Evolutionary conservation across 2,113 vertebrate genomes (phyloP).

Genomic region (Coryphaenoides rupestris): DNA sequence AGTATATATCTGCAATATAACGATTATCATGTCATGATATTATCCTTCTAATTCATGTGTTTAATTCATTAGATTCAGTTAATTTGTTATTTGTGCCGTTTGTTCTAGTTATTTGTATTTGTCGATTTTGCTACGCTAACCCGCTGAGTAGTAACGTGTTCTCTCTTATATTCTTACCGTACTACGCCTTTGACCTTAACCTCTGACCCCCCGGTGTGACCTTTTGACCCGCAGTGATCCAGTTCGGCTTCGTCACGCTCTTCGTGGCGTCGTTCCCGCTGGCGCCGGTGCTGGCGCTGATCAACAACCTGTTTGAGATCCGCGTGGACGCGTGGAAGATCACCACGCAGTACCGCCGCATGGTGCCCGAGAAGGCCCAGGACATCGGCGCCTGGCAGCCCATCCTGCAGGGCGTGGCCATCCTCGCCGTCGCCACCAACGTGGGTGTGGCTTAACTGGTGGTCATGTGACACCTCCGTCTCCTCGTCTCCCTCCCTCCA

Average conservation of each 20-base stretch:
- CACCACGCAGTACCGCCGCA: conserved; percentile 87
- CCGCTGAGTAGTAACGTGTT: too few species aligned
- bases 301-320: conserved; percentile 92
- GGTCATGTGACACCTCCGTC: too few species aligned
- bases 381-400: conserved; percentile 93
- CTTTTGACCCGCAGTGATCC: conserved; percentile 77
- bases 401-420: conserved; percentile 88
- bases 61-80: too few species aligned
- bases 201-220: too few species aligned
- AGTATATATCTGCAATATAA: too few species aligned
- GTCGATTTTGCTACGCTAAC: too few species aligned
- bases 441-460: conserved; percentile 68
- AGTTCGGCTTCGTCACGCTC: conserved; percentile 94
- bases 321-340: conserved; percentile 91
- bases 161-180: neutral
- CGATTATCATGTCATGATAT: too few species aligned
- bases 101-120: too few species aligned
- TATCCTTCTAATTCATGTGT: too few species aligned
- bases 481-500: too few species aligned
- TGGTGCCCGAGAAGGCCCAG: conserved; percentile 85
- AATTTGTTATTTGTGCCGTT: too few species aligned
- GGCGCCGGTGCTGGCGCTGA: conserved; percentile 87
- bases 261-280: conserved; percentile 96
- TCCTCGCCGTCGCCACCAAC: conserved; percentile 89
- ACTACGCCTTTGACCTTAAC: too few species aligned